Evolutionary conservation across 2,797 vertebrate genomes (phyloP).

Genomic region (Rhinophrynus dorsalis): DNA sequence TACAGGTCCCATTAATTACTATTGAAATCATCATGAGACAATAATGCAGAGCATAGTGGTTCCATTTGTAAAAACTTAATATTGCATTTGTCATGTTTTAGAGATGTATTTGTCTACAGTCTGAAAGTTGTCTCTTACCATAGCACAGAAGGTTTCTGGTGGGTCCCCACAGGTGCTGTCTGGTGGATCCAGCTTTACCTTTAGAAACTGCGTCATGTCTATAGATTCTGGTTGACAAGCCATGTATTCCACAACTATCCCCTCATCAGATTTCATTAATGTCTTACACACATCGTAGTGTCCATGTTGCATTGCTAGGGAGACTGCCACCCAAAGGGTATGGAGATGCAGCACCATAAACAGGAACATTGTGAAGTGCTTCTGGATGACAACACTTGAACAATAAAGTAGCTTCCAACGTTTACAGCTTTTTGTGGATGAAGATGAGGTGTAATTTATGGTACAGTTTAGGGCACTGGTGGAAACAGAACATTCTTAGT

Average conservation of each 20-base stretch:
- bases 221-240: conserved; percentile 95
- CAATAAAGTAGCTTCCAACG: neutral
- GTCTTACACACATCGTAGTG: conserved; percentile 97
- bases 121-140: conserved; percentile 74
- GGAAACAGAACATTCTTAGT: conserved; percentile 70
- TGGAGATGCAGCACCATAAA: conserved; percentile 86
- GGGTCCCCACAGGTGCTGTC: conserved; percentile 97
- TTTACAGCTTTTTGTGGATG: conserved; percentile 42
- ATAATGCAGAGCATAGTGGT: no score
- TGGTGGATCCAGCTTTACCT: conserved; percentile 90
- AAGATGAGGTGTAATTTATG: conserved; percentile 50
- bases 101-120: neutral
- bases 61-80: no score
- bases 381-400: conserved; percentile 28
- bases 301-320: conserved; percentile 87
- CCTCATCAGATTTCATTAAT: conserved; percentile 91
- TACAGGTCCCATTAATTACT: no score
- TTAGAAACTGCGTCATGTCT: conserved; percentile 93
- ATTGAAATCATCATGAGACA: no score
- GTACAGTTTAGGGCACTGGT: conserved; percentile 64
- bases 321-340: conserved; percentile 83
- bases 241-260: conserved; percentile 97
- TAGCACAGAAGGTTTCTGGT: conserved; percentile 93
- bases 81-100: neutral
- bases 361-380: conserved; percentile 85